Percentiles rank a stretch among this genome's conserved stretches.
These are phyloP conservation scores for Idaea biselata DNA, from an alignment of 2,888 invertebrate species.

Conservation along the genomic window DNA sequence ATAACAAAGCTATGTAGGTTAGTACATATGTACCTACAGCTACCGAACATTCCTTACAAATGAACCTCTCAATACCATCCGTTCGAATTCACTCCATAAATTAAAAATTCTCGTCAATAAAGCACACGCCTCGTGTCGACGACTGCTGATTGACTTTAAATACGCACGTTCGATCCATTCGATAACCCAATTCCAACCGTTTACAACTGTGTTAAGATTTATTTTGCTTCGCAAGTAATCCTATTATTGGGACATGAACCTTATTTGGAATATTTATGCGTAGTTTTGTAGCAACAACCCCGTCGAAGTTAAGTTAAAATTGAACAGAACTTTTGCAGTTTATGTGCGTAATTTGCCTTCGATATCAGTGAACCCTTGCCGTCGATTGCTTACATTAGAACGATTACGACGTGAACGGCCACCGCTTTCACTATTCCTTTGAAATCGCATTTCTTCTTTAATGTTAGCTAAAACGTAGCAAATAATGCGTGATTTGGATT, in stretches of 20 bases:
- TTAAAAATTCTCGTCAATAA: background rate
- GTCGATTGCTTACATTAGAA: background rate
- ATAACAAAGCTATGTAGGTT: background rate
- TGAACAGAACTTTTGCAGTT: background rate
- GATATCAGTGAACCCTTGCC: background rate
- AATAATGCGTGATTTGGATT: background rate
- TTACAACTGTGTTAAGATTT: background rate
- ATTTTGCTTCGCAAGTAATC: background rate
- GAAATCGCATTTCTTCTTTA: background rate
- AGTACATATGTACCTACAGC: background rate
- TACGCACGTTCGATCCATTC: background rate
- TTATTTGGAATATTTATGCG: background rate
- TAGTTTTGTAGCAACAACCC: background rate
- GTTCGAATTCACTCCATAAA: background rate
- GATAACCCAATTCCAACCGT: background rate
- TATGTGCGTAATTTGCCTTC: background rate
- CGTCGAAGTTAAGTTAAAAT: background rate
- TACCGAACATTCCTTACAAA: background rate
- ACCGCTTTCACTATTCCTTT: background rate
- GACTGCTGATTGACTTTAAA: constrained; percentile 1
- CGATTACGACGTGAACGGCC: background rate
- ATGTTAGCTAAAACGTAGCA: background rate
- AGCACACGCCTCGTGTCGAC: background rate
- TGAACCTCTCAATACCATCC: background rate
- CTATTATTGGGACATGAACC: background rate